Evolutionary conservation across 1,140 invertebrate species (phyloP).

Genomic region (Venustaconcha ellipsiformis): DNA sequence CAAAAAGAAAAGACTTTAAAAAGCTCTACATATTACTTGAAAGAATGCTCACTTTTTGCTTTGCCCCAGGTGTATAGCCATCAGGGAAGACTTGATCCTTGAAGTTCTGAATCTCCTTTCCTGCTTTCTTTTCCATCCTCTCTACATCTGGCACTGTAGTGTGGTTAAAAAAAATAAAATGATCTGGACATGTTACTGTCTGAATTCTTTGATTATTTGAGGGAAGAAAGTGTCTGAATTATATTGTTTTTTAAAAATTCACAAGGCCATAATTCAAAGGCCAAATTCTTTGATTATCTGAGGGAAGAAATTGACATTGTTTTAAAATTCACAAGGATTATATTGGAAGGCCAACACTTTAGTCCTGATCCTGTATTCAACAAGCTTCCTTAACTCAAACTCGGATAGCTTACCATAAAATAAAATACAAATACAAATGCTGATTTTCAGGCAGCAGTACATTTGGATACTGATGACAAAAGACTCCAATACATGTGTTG

Average conservation of each 20-base stretch:
- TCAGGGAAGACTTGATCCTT: constrained; percentile 66
- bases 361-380: not conserved
- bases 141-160: constrained; percentile 66
- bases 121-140: constrained; percentile 67
- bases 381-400: not conserved
- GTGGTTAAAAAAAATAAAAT: constrained; percentile 7
- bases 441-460: no score
- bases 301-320: no score
- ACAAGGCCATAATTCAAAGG: not conserved
- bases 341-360: not conserved
- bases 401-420: no score
- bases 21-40: not conserved
- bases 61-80: constrained; percentile 58
- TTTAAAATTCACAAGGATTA: not conserved
- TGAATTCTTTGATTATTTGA: not conserved
- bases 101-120: constrained; percentile 67
- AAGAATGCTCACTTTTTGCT: constrained; percentile 50
- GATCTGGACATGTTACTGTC: not conserved
- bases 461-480: no score
- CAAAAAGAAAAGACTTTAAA: no score
- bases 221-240: no score
- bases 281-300: no score
- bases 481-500: no score
- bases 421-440: no score
- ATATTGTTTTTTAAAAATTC: not conserved